These are phyloP conservation scores for Ophion ellenae DNA, from an alignment of 2,888 invertebrate species.

Conservation along the genomic window DNA sequence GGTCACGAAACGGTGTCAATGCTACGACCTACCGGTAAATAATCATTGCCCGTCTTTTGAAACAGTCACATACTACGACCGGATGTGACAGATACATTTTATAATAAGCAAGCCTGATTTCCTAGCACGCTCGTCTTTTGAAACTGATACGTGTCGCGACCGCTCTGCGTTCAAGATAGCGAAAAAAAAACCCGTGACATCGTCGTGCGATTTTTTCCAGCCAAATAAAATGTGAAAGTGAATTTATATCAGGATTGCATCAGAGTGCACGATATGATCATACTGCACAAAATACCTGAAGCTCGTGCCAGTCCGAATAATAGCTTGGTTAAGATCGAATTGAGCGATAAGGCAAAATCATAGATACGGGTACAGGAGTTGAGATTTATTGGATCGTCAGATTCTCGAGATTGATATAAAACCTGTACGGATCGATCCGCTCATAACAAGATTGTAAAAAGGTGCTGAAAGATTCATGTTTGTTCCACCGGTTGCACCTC, in stretches of 20 bases:
- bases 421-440: conserved; percentile 23
- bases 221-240: background rate
- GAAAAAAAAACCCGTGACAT: conserved; percentile 9
- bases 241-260: background rate
- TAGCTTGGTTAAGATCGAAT: conserved; percentile 19
- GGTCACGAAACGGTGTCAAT: conserved; percentile 62
- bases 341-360: conserved; percentile 29
- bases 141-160: conserved; percentile 44
- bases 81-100: conserved; percentile 57
- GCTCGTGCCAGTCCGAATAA: conserved; percentile 32
- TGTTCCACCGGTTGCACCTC: conserved; percentile 7
- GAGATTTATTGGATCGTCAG: conserved; percentile 42
- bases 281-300: conserved; percentile 8
- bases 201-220: background rate
- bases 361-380: conserved; percentile 8
- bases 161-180: background rate
- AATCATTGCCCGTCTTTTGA: conserved; percentile 23
- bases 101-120: conserved; percentile 52
- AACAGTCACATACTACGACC: conserved; percentile 35
- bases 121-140: conserved; percentile 45
- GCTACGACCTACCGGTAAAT: conserved; percentile 51
- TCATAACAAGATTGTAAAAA: conserved; percentile 41
- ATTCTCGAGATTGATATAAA: conserved; percentile 49
- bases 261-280: conserved; percentile 3
- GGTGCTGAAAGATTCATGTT: conserved; percentile 35